phyloP scores from a whole-genome alignment of 2,797 vertebrate genomes.

The Parauchenoglanis punctatus region DNA sequence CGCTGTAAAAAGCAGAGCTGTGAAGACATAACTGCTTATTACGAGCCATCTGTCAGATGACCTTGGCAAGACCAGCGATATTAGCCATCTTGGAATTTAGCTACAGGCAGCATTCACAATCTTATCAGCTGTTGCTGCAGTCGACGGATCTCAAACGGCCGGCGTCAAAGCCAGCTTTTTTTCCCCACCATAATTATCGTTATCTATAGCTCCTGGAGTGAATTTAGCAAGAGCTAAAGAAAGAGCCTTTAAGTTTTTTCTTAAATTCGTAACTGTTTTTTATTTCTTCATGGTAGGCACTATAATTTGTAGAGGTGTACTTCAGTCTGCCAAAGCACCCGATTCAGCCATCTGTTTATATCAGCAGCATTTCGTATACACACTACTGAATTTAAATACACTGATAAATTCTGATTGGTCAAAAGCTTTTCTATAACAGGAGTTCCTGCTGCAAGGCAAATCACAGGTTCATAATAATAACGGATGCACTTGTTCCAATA shows the following conservation, averaged over 20 bases:
- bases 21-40: constrained; percentile 72
- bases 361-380: not conserved
- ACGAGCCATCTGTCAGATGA: constrained; percentile 67
- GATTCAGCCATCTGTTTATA: not conserved
- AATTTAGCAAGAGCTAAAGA: not conserved
- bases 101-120: constrained; percentile 15
- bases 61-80: constrained; percentile 45
- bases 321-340: not conserved
- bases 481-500: not conserved
- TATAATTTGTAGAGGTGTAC: not conserved
- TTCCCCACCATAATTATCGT: not conserved
- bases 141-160: not conserved
- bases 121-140: constrained; percentile 31
- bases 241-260: not conserved
- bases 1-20: constrained; percentile 62
- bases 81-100: constrained; percentile 26
- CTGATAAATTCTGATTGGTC: not conserved
- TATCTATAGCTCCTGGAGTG: not conserved
- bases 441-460: not conserved
- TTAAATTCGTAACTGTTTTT: not conserved
- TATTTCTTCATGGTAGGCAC: not conserved
- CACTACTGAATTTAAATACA: not conserved
- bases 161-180: not conserved
- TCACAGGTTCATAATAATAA: not conserved
- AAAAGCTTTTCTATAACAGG: not conserved